Percentiles rank a stretch among this genome's conserved stretches.
Conservation (phyloP, 2,113 vertebrate genomes). For the Pachyramphus minor region DNA sequence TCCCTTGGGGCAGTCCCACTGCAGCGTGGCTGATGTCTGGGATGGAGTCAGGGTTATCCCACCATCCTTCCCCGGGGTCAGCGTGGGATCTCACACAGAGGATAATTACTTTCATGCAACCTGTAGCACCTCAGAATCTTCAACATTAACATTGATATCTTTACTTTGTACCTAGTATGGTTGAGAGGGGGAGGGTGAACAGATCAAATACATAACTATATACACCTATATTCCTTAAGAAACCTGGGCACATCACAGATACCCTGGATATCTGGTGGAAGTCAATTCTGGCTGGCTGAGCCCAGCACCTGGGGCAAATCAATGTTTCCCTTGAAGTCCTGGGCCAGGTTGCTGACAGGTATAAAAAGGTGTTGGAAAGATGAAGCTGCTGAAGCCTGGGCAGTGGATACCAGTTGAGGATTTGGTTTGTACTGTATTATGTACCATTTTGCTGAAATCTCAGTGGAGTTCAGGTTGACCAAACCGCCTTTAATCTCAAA, state of each 20-base stretch:
- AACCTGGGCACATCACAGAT: background rate
- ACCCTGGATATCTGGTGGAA: background rate
- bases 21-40: rapidly evolving
- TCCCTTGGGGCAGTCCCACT: background rate
- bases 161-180: background rate
- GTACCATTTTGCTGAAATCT: background rate
- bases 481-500: conserved; percentile 1
- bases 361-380: background rate
- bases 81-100: rapidly evolving
- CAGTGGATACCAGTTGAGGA: background rate
- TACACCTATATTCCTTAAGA: background rate
- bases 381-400: background rate
- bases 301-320: background rate
- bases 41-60: background rate
- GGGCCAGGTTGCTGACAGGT: background rate
- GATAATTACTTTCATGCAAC: background rate
- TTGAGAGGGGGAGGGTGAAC: background rate
- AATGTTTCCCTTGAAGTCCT: background rate
- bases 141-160: background rate
- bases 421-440: background rate
- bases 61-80: rapidly evolving
- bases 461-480: background rate
- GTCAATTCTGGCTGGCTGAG: background rate
- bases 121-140: background rate
- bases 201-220: background rate